These are phyloP conservation scores for Lucinisca nassula DNA, from an alignment of 2,888 invertebrate species.

Conservation along the genomic window DNA sequence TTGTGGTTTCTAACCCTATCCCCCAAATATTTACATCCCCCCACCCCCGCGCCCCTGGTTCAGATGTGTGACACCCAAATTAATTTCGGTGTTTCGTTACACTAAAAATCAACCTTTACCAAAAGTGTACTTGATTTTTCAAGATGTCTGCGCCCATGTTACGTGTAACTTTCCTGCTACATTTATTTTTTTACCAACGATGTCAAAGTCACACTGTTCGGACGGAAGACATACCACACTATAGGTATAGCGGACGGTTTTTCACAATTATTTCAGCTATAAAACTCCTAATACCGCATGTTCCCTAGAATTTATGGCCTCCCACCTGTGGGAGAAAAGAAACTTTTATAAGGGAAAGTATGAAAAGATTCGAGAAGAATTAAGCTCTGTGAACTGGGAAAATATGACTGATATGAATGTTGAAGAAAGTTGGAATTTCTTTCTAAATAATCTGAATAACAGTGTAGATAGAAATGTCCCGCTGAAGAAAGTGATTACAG, in stretches of 20 bases:
- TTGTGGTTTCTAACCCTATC: no score
- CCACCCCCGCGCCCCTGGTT: no score
- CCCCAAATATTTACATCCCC: no score
- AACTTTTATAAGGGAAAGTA: not conserved
- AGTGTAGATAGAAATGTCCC: not conserved
- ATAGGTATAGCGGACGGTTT: not conserved
- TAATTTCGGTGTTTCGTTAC: no score
- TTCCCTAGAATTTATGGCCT: no score
- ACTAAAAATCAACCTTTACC: no score
- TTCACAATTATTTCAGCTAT: no score
- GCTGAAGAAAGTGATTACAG: not conserved
- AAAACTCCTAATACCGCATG: no score
- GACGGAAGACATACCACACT: not conserved
- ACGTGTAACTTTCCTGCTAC: not conserved
- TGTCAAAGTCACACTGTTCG: not conserved
- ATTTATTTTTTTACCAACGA: not conserved
- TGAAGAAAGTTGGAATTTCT: not conserved
- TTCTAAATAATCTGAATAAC: not conserved
- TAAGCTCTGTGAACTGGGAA: not conserved
- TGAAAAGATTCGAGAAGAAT: not conserved
- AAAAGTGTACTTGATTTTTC: no score
- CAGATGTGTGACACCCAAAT: no score
- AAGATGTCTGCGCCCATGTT: slow-evolving; percentile 3
- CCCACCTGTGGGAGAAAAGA: no score
- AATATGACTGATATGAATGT: no score